Evolutionary conservation across 2,888 invertebrate species (phyloP).

Genomic region (Tenthredo distinguenda): DNA sequence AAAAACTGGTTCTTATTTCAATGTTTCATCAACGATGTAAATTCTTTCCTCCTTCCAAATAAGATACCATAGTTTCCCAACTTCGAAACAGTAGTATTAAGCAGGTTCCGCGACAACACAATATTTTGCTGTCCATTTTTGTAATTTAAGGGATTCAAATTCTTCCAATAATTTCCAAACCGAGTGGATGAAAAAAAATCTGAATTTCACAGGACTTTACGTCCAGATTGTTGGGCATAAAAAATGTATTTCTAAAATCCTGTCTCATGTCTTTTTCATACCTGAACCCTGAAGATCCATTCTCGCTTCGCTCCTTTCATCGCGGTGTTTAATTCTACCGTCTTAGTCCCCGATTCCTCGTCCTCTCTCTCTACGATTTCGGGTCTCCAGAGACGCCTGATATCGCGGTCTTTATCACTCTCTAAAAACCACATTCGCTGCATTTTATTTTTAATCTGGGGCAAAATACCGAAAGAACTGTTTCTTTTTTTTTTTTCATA

Average conservation of each 20-base stretch:
- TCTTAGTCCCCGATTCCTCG: neutral
- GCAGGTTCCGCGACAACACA: too few species aligned
- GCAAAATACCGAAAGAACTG: neutral
- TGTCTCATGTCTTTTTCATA: slow-evolving; percentile 57
- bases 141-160: too few species aligned
- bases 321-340: slow-evolving; percentile 58
- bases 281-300: slow-evolving; percentile 76
- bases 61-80: too few species aligned
- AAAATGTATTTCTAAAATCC: neutral
- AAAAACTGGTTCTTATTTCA: too few species aligned
- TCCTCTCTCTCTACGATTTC: neutral
- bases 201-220: too few species aligned
- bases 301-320: slow-evolving; percentile 75
- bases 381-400: slow-evolving; percentile 59
- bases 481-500: neutral
- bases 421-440: slow-evolving; percentile 67
- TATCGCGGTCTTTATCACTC: slow-evolving; percentile 60
- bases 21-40: too few species aligned
- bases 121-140: too few species aligned
- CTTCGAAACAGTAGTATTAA: too few species aligned
- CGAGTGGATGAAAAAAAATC: too few species aligned
- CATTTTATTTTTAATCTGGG: neutral
- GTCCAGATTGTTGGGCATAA: neutral
- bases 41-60: too few species aligned
- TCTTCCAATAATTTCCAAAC: neutral